Evolutionary conservation across 37 sponge, comb jelly and placozoan genomes (phyloP).

Genomic region (Ianthella basta): DNA sequence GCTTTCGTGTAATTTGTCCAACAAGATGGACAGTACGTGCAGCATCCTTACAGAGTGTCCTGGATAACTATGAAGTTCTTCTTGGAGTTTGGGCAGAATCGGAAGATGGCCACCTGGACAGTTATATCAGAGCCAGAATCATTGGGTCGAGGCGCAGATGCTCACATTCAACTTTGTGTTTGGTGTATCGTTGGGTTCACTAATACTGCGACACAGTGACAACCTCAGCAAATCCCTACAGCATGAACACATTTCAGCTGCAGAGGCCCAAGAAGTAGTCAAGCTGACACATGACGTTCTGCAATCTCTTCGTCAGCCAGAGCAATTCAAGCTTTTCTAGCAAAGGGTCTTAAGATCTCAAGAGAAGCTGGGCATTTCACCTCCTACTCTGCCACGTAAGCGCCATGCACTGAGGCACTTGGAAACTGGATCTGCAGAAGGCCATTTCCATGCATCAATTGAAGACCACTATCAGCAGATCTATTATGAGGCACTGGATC

Average conservation of each 20-base stretch:
- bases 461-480: slow-evolving; percentile 39
- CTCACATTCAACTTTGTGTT: slow-evolving; percentile 47
- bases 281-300: slow-evolving; percentile 28
- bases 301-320: slow-evolving; percentile 31
- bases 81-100: slow-evolving; percentile 21
- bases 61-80: slow-evolving; percentile 39
- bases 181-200: slow-evolving; percentile 17
- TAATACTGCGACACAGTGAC: slow-evolving; percentile 35
- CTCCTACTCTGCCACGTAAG: slow-evolving; percentile 41
- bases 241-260: slow-evolving; percentile 37
- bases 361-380: slow-evolving; percentile 11
- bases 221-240: slow-evolving; percentile 60
- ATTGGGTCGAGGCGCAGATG: slow-evolving; percentile 54
- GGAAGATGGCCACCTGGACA: neutral
- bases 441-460: slow-evolving; percentile 11
- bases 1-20: slow-evolving; percentile 34
- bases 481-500: slow-evolving; percentile 48
- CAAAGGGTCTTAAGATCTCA: neutral
- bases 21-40: slow-evolving; percentile 45
- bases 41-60: slow-evolving; percentile 39
- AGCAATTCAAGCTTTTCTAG: slow-evolving; percentile 33
- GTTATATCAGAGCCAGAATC: slow-evolving; percentile 15
- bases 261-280: slow-evolving; percentile 48
- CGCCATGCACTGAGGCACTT: slow-evolving; percentile 33
- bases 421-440: slow-evolving; percentile 36